phyloP scores from a whole-genome alignment of 2,797 vertebrate species.

The Lacerta agilis region DNA sequence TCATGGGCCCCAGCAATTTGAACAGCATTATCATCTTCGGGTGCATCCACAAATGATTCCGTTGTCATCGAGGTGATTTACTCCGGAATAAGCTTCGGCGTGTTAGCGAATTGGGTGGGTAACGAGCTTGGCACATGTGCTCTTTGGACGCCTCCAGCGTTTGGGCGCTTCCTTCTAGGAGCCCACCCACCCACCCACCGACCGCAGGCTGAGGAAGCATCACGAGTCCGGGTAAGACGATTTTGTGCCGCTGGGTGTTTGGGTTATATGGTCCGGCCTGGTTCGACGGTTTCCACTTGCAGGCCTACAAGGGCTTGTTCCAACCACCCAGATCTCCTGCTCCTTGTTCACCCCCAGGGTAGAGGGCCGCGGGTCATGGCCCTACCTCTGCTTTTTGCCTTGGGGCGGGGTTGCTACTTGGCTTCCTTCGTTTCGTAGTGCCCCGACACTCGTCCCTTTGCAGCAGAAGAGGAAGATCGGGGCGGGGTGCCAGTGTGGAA shows the following conservation, averaged over 20 bases:
- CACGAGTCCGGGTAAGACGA: not conserved
- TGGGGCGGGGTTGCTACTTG: not conserved
- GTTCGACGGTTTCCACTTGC: not conserved
- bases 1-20: not conserved
- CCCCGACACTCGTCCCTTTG: not conserved
- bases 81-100: not conserved
- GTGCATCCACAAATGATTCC: not conserved
- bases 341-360: not conserved
- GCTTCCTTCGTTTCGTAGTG: not conserved
- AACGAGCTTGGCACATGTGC: not conserved
- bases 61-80: not conserved
- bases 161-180: not conserved
- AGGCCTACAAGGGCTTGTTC: not conserved
- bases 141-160: not conserved
- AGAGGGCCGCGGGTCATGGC: not conserved
- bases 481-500: no score
- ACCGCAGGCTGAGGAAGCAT: not conserved
- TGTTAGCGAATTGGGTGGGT: not conserved
- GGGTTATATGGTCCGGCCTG: not conserved
- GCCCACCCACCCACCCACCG: no score
- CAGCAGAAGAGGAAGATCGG: not conserved
- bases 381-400: not conserved
- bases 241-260: no score
- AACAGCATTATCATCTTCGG: no score
- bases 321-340: not conserved